Conservation (phyloP, 2,888 invertebrate genomes). For the Hemistola chrysoprasaria region DNA sequence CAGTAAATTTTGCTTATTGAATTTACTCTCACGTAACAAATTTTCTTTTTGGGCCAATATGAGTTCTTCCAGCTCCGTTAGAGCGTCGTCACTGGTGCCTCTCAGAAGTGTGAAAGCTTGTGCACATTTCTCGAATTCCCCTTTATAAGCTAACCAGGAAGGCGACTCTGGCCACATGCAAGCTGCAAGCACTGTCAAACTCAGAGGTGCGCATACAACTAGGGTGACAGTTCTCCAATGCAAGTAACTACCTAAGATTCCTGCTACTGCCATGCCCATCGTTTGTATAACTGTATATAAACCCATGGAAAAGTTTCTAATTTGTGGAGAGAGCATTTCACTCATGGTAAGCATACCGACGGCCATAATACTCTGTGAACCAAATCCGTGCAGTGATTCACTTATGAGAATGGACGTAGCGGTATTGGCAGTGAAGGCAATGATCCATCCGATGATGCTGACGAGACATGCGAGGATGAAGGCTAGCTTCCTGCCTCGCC, state of each 20-base stretch:
- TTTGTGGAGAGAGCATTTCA: conserved; percentile 24
- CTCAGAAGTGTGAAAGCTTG: conserved; percentile 25
- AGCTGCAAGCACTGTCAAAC: conserved; percentile 13
- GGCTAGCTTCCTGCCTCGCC: conserved; percentile 23
- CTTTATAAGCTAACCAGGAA: conserved; percentile 30
- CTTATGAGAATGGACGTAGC: conserved; percentile 9
- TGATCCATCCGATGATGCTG: conserved; percentile 20
- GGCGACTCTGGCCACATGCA: conserved; percentile 33
- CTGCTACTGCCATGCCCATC: conserved; percentile 17
- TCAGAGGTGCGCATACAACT: conserved; percentile 20
- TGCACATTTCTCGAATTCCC: conserved; percentile 27
- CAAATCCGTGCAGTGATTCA: conserved; percentile 26
- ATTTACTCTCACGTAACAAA: no score
- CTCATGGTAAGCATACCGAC: conserved; percentile 19
- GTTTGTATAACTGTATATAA: conserved; percentile 10
- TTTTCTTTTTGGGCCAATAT: conserved; percentile 22
- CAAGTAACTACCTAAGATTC: conserved; percentile 20
- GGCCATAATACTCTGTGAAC: conserved; percentile 20
- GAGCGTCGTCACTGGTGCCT: conserved; percentile 20
- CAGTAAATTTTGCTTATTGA: no score
- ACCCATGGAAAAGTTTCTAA: conserved; percentile 20
- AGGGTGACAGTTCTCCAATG: conserved; percentile 21
- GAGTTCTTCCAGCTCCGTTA: conserved; percentile 19
- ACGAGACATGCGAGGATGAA: conserved; percentile 19
- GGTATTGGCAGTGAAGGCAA: conserved; percentile 11